phyloP scores from a whole-genome alignment of 2,888 invertebrate species.

The Gasteruption jaculator region DNA sequence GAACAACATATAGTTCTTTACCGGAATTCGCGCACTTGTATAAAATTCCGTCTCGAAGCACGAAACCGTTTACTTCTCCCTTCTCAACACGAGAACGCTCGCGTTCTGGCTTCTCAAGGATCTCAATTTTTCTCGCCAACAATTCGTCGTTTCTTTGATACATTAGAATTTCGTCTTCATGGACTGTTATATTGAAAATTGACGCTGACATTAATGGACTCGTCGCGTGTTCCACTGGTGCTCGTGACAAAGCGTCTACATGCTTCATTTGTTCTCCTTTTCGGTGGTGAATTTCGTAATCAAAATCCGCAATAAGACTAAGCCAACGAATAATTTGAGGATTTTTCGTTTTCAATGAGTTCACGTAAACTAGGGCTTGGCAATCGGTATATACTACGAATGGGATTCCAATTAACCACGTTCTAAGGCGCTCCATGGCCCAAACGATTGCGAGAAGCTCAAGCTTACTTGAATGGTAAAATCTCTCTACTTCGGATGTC shows the following conservation, averaged over 20 bases:
- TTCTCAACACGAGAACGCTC: slow-evolving; percentile 9
- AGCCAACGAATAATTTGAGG: slow-evolving; percentile 17
- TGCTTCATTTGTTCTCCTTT: slow-evolving; percentile 10
- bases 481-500: slow-evolving; percentile 21
- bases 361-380: slow-evolving; percentile 23
- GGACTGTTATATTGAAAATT: slow-evolving; percentile 5
- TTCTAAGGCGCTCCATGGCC: slow-evolving; percentile 11
- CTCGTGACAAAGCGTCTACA: slow-evolving; percentile 10
- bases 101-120: slow-evolving; percentile 9
- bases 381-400: slow-evolving; percentile 26
- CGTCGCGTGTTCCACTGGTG: slow-evolving; percentile 1
- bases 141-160: slow-evolving; percentile 11
- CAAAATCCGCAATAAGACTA: slow-evolving; percentile 3
- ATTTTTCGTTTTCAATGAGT: slow-evolving; percentile 20
- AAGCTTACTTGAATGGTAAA: slow-evolving; percentile 27
- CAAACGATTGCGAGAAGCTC: slow-evolving; percentile 32
- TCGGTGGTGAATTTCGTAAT: slow-evolving; percentile 11
- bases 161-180: slow-evolving; percentile 15
- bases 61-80: slow-evolving; percentile 7
- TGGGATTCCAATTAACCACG: slow-evolving; percentile 16
- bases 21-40: slow-evolving; percentile 7
- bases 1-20: slow-evolving; percentile 8
- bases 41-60: slow-evolving; percentile 10
- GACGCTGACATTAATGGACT: not conserved
- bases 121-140: slow-evolving; percentile 14